Evolutionary conservation across 2,113 vertebrate genomes (phyloP), one percentile per base, ranked within the genome.

Genomic region (Hucho hucho): DNA sequence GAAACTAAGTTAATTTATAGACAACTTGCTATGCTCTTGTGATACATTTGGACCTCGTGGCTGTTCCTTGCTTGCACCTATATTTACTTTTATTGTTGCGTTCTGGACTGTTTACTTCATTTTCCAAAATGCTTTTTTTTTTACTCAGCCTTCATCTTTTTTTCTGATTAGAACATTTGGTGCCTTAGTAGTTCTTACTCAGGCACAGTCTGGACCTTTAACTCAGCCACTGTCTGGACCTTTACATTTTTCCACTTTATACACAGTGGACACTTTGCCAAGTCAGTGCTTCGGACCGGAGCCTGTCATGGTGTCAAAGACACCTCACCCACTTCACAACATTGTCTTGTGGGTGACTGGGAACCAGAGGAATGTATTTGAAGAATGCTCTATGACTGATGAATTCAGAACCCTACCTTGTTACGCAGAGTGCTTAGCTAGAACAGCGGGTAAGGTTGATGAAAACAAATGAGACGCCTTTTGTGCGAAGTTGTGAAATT

Each of bases 101-200:
- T 79, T 84, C 86, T 81, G 81, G 75, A 58, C 75, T 49, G 28
- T 68, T 76, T 75, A 87, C 81, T 90, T 76, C 80, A 0, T 71
- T 89, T 88, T 89, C 87, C 85, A 81, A 71, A 82, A 77, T 83
- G 63, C 75, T 85, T 89, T 74, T 81, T 84, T 83, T 83, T 81
- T 56, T 78, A 79, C 74, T 82, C 25, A 58, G 25, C 61, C 69
- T 75, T 75, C 47, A 28, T 75, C 16, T 46, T 59, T 68, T 69
- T 28, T 59, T 75, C n/a, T 37, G 72, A 74, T 71, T 69, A 58
- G 56, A 84, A 79, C 46, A 70, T 70, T 86, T 79, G 75, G 68
- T 75, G 59, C 32, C 28, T 75, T 18, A 61, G 78, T 82, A 79
- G 63, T 79, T 83, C 70, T 74, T 64, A 79, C 65, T 72, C 43